Conservation (phyloP, 2,888 invertebrate genomes). For the Phrixothrix hirtus region DNA sequence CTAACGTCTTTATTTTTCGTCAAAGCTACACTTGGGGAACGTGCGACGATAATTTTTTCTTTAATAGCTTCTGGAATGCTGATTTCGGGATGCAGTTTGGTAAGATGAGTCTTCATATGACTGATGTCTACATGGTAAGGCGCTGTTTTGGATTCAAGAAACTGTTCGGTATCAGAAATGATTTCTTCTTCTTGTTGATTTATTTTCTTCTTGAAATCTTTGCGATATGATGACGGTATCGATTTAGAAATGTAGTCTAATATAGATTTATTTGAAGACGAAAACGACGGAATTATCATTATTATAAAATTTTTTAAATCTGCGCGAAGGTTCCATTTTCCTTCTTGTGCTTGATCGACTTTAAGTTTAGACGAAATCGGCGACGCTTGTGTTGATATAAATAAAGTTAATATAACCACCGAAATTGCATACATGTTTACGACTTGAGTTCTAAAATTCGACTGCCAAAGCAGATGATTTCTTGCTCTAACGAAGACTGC, state of each 20-base stretch:
- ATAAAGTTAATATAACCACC: constrained; percentile 1
- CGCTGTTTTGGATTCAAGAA: constrained; percentile 67
- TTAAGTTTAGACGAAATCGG: constrained; percentile 21
- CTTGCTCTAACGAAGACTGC: constrained; percentile 21
- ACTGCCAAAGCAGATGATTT: constrained; percentile 19
- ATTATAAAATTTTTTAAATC: constrained; percentile 76
- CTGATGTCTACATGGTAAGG: constrained; percentile 71
- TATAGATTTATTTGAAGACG: constrained; percentile 21
- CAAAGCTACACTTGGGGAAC: constrained; percentile 42
- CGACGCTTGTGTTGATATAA: constrained; percentile 8
- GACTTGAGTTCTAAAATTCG: constrained; percentile 19
- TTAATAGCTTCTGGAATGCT: no score
- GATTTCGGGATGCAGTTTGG: constrained; percentile 35
- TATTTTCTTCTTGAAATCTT: constrained; percentile 35
- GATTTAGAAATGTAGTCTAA: constrained; percentile 48
- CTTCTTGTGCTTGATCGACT: constrained; percentile 77
- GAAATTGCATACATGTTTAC: constrained; percentile 14
- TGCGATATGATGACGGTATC: constrained; percentile 38
- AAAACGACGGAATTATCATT: constrained; percentile 64
- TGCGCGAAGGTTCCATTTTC: constrained; percentile 71
- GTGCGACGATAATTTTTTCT: constrained; percentile 45
- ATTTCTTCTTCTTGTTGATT: constrained; percentile 36
- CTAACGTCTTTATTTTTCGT: constrained; percentile 36
- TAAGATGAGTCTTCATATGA: constrained; percentile 41
- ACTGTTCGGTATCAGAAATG: constrained; percentile 57